Evolutionary conservation across 2,888 invertebrate species (phyloP).

Genomic region (Dolichomitus sp.): DNA sequence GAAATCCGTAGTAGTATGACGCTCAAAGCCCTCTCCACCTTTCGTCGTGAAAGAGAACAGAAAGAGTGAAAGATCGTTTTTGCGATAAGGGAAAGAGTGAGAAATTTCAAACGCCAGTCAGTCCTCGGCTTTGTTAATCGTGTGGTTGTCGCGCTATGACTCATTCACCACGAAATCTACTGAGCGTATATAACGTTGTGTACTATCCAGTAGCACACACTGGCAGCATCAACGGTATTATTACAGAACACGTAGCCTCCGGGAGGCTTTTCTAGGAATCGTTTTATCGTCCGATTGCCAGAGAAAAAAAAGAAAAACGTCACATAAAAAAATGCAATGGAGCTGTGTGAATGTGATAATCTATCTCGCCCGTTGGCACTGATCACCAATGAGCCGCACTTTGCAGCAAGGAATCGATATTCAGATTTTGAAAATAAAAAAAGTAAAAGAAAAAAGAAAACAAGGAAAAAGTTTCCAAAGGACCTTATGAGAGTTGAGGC

Average conservation of each 20-base stretch:
- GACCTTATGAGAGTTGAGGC: constrained; percentile 13
- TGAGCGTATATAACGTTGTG: constrained; percentile 12
- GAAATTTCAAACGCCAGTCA: not conserved
- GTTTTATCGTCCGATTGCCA: constrained; percentile 43
- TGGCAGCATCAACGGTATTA: constrained; percentile 29
- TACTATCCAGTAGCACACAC: constrained; percentile 17
- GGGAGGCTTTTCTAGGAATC: constrained; percentile 53
- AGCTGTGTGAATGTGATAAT: constrained; percentile 39
- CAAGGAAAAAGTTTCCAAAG: not conserved
- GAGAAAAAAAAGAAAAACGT: not conserved
- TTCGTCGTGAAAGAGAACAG: constrained; percentile 19
- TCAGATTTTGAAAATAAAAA: not conserved
- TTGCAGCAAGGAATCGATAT: constrained; percentile 17
- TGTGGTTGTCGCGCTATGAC: constrained; percentile 31
- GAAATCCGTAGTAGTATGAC: not conserved
- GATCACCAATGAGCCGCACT: constrained; percentile 18
- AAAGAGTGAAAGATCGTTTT: constrained; percentile 20
- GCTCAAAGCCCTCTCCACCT: constrained; percentile 3
- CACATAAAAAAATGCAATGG: constrained; percentile 18
- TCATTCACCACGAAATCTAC: constrained; percentile 38
- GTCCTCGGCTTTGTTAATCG: constrained; percentile 33
- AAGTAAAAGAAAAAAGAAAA: too few species aligned
- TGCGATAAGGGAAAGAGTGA: constrained; percentile 46
- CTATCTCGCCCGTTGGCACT: constrained; percentile 33
- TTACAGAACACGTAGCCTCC: constrained; percentile 43